Evolutionary conservation across 2,113 vertebrate genomes (phyloP).

Genomic region (Calonectris borealis): DNA sequence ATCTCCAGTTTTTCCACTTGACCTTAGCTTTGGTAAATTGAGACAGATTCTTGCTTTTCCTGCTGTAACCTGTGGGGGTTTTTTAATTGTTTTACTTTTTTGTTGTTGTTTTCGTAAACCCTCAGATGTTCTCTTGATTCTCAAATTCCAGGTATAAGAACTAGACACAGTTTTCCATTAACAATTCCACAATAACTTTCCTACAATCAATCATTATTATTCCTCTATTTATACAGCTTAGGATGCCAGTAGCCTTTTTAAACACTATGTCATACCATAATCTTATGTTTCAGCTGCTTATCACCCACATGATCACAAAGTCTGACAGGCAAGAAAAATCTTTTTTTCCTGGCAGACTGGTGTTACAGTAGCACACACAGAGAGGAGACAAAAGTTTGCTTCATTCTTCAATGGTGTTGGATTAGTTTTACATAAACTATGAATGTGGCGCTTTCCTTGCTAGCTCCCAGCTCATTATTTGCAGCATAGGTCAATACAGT

Average conservation of each 20-base stretch:
- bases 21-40: not conserved
- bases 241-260: not conserved
- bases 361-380: not conserved
- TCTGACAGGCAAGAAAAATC: not conserved
- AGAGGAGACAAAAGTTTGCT: not conserved
- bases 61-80: not conserved
- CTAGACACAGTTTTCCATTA: not conserved
- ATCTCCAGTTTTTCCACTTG: not conserved
- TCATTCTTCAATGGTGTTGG: not conserved
- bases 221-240: not conserved
- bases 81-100: not conserved
- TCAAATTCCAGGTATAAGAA: not conserved
- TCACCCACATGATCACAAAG: not conserved
- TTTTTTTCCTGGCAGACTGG: not conserved
- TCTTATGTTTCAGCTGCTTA: not conserved
- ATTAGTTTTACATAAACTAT: not conserved
- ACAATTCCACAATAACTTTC: not conserved
- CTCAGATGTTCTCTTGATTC: not conserved
- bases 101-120: not conserved
- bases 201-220: not conserved
- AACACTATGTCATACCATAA: accelerated
- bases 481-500: not conserved
- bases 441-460: not conserved
- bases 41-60: not conserved
- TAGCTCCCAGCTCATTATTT: not conserved